These are phyloP conservation scores for Peromyscus nudipes DNA, from an alignment of 2,797 vertebrate genomes.

Conservation along the genomic window DNA sequence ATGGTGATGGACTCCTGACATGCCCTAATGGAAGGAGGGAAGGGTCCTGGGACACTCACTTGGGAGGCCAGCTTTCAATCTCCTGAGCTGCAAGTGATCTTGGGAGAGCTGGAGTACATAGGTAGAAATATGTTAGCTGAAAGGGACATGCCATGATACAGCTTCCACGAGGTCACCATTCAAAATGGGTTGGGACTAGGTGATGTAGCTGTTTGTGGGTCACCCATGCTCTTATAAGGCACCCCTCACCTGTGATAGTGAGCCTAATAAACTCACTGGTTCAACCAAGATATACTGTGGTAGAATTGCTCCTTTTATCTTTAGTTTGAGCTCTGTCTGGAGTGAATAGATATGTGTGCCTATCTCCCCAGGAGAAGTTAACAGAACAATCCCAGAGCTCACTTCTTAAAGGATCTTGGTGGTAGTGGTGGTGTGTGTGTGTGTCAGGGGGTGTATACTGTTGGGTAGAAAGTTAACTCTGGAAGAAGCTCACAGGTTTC, in stretches of 20 bases:
- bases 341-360: not conserved
- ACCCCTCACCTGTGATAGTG: not conserved
- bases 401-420: not conserved
- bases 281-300: not conserved
- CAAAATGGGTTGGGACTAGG: not conserved
- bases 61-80: not conserved
- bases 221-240: not conserved
- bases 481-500: not conserved
- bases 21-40: not conserved
- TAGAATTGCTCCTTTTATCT: not conserved
- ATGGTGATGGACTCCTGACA: not conserved
- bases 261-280: not conserved
- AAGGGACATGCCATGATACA: not conserved
- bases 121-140: not conserved
- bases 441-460: not conserved
- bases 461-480: not conserved
- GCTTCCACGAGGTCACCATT: not conserved
- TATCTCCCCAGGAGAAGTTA: not conserved
- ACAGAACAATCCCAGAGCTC: not conserved
- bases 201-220: not conserved
- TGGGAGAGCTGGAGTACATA: not conserved
- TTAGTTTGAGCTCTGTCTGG: not conserved
- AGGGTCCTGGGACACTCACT: not conserved
- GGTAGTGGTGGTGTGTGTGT: too few relatives aligned
- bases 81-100: not conserved